Conservation (phyloP, 2,888 invertebrate genomes). For the Drosophila peninsularis region DNA sequence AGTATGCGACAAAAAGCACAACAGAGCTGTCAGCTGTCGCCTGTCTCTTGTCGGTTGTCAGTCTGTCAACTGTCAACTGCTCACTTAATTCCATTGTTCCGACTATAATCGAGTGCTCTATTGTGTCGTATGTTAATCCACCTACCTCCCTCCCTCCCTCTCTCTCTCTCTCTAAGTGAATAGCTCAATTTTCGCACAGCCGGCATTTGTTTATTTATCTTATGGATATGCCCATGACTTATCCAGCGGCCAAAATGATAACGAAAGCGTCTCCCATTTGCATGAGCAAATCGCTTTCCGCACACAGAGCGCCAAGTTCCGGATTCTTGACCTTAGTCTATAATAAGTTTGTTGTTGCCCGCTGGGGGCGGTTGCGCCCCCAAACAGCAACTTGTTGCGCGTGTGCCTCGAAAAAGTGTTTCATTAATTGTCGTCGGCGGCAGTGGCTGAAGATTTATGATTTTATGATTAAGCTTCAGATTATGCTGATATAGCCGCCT, state of each 20-base stretch:
- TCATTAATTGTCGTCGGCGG: conserved; percentile 56
- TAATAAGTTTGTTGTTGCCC: conserved; percentile 57
- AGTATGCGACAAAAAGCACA: conserved; percentile 26
- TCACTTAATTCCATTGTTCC: conserved; percentile 62
- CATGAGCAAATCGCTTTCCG: conserved; percentile 65
- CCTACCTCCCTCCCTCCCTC: background rate
- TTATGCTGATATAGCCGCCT: conserved; percentile 31
- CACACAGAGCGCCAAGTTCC: conserved; percentile 64
- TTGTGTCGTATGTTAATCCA: conserved; percentile 54
- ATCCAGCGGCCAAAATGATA: conserved; percentile 71
- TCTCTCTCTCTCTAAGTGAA: conserved; percentile 38
- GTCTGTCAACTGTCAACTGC: conserved; percentile 62
- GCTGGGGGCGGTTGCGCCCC: background rate
- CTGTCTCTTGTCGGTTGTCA: conserved; percentile 23
- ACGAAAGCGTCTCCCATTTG: conserved; percentile 65
- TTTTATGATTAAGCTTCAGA: conserved; percentile 67
- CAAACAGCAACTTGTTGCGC: conserved; percentile 55
- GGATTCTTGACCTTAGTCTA: conserved; percentile 82
- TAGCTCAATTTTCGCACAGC: conserved; percentile 44
- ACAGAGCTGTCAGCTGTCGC: conserved; percentile 10
- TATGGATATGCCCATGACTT: conserved; percentile 78
- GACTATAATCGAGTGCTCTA: conserved; percentile 30
- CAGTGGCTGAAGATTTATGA: conserved; percentile 64
- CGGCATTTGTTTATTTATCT: conserved; percentile 39
- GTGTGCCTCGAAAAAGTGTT: conserved; percentile 39